Conservation (phyloP, 64 coral and sea anemone genomes). For the Anthopleura sola region DNA sequence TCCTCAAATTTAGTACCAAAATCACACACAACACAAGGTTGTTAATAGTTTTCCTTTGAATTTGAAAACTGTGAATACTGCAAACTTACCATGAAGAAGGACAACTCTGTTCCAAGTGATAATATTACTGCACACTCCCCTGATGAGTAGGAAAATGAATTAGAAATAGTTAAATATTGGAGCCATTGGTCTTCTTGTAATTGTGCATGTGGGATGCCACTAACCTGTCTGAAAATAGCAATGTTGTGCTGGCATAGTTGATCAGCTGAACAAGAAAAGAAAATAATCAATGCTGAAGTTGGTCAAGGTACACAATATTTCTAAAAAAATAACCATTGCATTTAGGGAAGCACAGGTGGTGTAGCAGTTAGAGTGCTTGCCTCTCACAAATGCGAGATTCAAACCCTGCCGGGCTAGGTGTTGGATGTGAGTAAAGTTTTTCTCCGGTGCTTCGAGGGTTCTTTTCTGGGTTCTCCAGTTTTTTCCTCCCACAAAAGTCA, state of each 20-base stretch:
- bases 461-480: no score
- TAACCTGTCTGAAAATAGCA: constrained; percentile 97
- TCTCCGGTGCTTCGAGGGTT: no score
- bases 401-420: no score
- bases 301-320: background rate
- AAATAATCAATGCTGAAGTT: background rate
- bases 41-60: no score
- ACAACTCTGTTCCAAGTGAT: constrained; percentile 95
- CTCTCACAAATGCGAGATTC: no score
- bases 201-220: background rate
- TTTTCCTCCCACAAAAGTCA: no score
- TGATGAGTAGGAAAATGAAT: constrained; percentile 17
- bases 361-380: no score
- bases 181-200: no score
- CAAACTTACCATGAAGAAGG: constrained; percentile 83
- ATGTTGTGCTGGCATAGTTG: constrained; percentile 85
- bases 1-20: no score
- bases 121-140: constrained; percentile 85
- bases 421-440: no score
- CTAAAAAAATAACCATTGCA: background rate
- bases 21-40: no score
- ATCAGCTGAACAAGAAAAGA: constrained; percentile 50
- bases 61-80: background rate
- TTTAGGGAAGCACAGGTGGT: no score
- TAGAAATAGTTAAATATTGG: background rate